Base-by-base conservation (phyloP, 2,113 vertebrate species). In the Pedionomus torquatus region DNA sequence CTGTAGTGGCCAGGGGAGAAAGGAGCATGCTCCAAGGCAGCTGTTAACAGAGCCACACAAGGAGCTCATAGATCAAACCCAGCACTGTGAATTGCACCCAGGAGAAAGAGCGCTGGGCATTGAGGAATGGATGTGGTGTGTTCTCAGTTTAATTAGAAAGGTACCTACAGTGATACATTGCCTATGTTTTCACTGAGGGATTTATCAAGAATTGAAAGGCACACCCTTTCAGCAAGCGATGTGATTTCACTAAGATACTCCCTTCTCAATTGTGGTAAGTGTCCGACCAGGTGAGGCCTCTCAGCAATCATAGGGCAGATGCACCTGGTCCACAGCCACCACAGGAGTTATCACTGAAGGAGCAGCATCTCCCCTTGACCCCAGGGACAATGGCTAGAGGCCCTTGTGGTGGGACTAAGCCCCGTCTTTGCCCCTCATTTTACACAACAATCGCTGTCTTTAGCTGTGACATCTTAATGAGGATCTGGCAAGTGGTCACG, bases 101-200 rank as follows among this genome's bases (percentile, higher is more conserved):
- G 46, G 31, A 80, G 70, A 82, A 85, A 72, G 63, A 61, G 31
- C 44, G 5, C 11, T 65, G 83, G 79, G 26, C 63, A 6, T 37
- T 54, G 86, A 86, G 28, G 37, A 88, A 89, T 33, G 30, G 7
- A 9, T 54, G 66, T 63, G 68, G 25, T 46, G 7, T 39, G 46
- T 58, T 80, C 54, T 61, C 31, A 58, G 21, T 76, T 79, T 93
- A 83, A 92, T 93, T 92, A 92, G 76, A 66, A 83, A 52, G 25
- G 41, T 74, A 23, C 54, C 76, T 70, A 11, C 30, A 49, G 71
- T 52, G 75, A 49, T n/a, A 83, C 46, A 37, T 77, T 63, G 68
- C 52, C 9, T 26, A 3, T 63, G 10, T 48, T 83, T 79, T 54
- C 75, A 61, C 39, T 9, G 60, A 76, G 37, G 41, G 60, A 77